phyloP scores from a whole-genome alignment of 2,797 vertebrate genomes.

The Schizothorax lantsangensis region DNA sequence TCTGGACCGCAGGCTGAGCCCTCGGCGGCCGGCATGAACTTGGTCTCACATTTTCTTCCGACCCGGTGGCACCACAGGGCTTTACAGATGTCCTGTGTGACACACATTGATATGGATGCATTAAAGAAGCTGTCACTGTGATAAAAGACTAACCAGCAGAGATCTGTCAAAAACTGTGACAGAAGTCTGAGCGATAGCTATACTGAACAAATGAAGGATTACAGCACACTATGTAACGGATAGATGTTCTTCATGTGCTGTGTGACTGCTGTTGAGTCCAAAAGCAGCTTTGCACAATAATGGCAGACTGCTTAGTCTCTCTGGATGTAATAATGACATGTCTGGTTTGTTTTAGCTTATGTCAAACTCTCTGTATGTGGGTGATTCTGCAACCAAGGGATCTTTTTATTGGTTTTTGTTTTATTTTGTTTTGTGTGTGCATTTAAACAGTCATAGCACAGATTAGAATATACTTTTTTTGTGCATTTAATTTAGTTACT shows the following conservation, averaged over 20 bases:
- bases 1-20: slow-evolving; percentile 87
- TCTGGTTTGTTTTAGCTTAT: slow-evolving; percentile 16
- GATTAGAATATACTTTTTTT: background rate
- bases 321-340: slow-evolving; percentile 19
- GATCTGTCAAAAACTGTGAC: background rate
- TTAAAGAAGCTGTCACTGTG: background rate
- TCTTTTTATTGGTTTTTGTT: background rate
- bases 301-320: background rate
- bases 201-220: background rate
- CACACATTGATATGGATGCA: slow-evolving; percentile 24
- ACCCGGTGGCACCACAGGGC: slow-evolving; percentile 91
- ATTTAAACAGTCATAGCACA: too few species aligned
- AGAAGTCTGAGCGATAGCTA: background rate
- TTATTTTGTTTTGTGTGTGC: background rate
- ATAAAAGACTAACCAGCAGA: slow-evolving; percentile 5
- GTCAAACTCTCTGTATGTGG: background rate
- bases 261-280: background rate
- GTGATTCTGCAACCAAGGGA: background rate
- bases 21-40: slow-evolving; percentile 95
- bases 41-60: slow-evolving; percentile 93
- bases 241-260: background rate
- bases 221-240: background rate
- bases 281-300: background rate
- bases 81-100: slow-evolving; percentile 91
- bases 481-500: background rate